Conservation (phyloP, 2,113 vertebrate genomes). For the Ophthalmolycus amberensis region DNA sequence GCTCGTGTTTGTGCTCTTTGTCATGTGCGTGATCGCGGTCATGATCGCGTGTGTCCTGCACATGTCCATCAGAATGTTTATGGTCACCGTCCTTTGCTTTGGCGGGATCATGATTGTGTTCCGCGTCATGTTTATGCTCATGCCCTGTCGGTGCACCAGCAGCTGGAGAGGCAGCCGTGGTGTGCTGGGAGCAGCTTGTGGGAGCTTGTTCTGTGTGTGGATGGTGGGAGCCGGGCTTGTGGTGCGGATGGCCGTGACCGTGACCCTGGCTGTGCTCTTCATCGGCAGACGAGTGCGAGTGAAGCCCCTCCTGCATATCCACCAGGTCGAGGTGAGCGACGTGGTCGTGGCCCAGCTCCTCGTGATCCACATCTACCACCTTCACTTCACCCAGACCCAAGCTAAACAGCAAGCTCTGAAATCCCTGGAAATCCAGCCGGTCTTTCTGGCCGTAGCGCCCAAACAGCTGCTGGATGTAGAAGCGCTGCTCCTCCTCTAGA, state of each 20-base stretch:
- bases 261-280: constrained; percentile 71
- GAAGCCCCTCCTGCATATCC: constrained; percentile 90
- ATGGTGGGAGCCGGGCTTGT: constrained; percentile 34
- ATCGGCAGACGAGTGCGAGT: constrained; percentile 83
- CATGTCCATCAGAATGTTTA: constrained; percentile 51
- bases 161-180: constrained; percentile 13
- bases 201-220: constrained; percentile 28
- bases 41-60: constrained; percentile 46
- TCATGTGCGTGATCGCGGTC: constrained; percentile 45
- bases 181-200: constrained; percentile 30
- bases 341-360: constrained; percentile 94
- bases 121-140: constrained; percentile 23
- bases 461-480: constrained; percentile 95
- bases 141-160: neutral
- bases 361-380: constrained; percentile 90
- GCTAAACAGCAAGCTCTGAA: constrained; percentile 92
- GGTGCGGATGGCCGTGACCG: constrained; percentile 45
- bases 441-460: constrained; percentile 90
- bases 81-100: constrained; percentile 39
- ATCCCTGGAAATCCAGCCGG: constrained; percentile 90
- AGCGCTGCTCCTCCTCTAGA: constrained; percentile 91
- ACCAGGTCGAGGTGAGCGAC: constrained; percentile 92
- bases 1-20: constrained; percentile 51
- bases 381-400: constrained; percentile 94
- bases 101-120: constrained; percentile 27